Base-by-base conservation (phyloP, 2,888 invertebrate species). In the Cistogaster globosa region DNA sequence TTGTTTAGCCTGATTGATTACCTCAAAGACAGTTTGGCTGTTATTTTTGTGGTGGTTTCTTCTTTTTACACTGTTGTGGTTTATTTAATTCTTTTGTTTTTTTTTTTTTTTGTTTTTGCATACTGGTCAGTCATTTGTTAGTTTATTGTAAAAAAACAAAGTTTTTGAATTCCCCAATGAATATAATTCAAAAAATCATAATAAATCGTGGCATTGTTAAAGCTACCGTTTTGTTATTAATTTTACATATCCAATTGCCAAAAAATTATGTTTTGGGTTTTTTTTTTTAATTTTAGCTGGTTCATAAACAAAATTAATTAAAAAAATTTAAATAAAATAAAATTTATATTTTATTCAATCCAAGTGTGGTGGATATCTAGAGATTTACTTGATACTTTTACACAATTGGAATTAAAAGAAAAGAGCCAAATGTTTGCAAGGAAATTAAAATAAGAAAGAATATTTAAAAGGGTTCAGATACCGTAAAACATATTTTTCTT, bases 1-100 rank as follows among this genome's bases (percentile, higher is more conserved):
- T 74, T 65, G 42, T 67, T 80, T 77, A 68, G 67, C 55, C 81
- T 77, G 81, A 82, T 82, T 81, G 85, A 85, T 78, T 85, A 82
- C 81, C 78, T 75, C 63, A 78, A 82, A 81, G 85, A 82, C 85
- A 82, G 69, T 78, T 58, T 60, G 42, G 32, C 51, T 55, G 62
- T 57, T 62, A 20, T 55, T 71, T 55, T 38, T 62, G n/a, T 57
- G 57, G 55, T 69, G 63, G 55, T 45, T 63, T 71, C 14, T n/a
- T 55, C 51, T 65, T 20, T 18, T 12, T 51, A 36, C 26, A 45
- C 18, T 65, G 20, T 26, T 58, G 36, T 57, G 42, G 16, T 42
- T 51, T 36, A 3, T 42, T 26, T 26, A 2, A 2, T 26, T 26
- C 4, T 26, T 26, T 26, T 26, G 26, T 26, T 63, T 65, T 26